Evolutionary conservation across 2,888 invertebrate species (phyloP).

Genomic region (Polia nebulosa): DNA sequence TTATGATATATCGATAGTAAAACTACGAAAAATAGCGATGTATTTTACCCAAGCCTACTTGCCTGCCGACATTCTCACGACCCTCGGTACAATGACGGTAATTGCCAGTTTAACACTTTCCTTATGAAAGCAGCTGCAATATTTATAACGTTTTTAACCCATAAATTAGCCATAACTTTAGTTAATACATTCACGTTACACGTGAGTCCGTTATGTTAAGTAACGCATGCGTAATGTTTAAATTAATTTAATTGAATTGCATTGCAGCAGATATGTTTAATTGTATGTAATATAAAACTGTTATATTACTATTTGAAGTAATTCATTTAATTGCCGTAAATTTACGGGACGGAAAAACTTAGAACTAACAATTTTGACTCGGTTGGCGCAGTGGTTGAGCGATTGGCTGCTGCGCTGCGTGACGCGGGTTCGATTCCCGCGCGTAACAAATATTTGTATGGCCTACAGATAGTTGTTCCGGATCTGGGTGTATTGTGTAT

Average conservation of each 20-base stretch:
- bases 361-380: too few species aligned
- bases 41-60: not conserved
- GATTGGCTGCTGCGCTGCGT: too few species aligned
- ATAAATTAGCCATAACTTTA: constrained; percentile 15
- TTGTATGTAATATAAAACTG: constrained; percentile 3
- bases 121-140: constrained; percentile 17
- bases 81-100: constrained; percentile 23
- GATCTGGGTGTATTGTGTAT: too few species aligned
- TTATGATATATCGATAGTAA: not conserved
- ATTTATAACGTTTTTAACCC: not conserved
- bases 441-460: too few species aligned
- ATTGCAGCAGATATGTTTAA: not conserved
- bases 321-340: too few species aligned
- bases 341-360: too few species aligned
- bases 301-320: not conserved
- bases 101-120: constrained; percentile 35
- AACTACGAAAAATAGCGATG: not conserved
- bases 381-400: too few species aligned
- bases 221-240: constrained; percentile 22
- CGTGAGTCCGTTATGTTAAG: constrained; percentile 7
- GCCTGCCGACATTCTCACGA: constrained; percentile 48
- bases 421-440: too few species aligned
- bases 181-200: not conserved
- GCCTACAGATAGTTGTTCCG: too few species aligned
- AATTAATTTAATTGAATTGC: constrained; percentile 23